Base-by-base conservation (phyloP, 2,888 invertebrate genomes). In the Hedya salicella region DNA sequence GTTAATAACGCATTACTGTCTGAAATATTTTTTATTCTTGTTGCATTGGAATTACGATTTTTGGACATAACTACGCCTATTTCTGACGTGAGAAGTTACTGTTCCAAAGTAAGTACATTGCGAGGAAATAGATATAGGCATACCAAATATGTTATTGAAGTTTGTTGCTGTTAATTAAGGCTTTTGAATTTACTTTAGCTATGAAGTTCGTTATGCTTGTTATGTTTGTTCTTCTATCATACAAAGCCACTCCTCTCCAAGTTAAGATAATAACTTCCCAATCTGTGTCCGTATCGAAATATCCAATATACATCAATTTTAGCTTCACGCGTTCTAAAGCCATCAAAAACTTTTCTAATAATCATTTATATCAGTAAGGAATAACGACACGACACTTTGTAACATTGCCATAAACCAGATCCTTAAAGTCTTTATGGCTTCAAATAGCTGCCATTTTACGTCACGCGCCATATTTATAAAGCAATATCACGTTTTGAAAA, bases 341-440 rank as follows among this genome's bases (percentile, higher is more conserved):
- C 39, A 19, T 16, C 36, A 36, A 39, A 60, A 49, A 21, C 11
- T 39, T 49, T 49, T 49, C 6, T 16, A 14, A 46, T 39, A 19
- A 32, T 1, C 48, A 36, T 48, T 48, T 9, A 17, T 21, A 48
- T 32, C 46, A 36, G 14, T 36, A 39, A 39, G 8, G 19, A 19
- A 53, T 36, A 39, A 49, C 49, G 50, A 13, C 9, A 61, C n/a
- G 13, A 40, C 25, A 40, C 40, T 40, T 30, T 50, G 3, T 40
- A 50, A 17, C 25, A 17, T 11, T 5, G 14, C 13, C 16, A 30
- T 61, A 40, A 50, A 50, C 25, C 52, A 53, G 19, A 53, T n/a
- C 42, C 39, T n/a, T 19, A 11, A 52, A 54, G 14, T 9, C 36
- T 36, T 36, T 36, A 54, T 8, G 13, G 8, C 17, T 6, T 32